These are phyloP conservation scores for Neoniphon sammara DNA, from an alignment of 2,797 vertebrate species.

Conservation along the genomic window DNA sequence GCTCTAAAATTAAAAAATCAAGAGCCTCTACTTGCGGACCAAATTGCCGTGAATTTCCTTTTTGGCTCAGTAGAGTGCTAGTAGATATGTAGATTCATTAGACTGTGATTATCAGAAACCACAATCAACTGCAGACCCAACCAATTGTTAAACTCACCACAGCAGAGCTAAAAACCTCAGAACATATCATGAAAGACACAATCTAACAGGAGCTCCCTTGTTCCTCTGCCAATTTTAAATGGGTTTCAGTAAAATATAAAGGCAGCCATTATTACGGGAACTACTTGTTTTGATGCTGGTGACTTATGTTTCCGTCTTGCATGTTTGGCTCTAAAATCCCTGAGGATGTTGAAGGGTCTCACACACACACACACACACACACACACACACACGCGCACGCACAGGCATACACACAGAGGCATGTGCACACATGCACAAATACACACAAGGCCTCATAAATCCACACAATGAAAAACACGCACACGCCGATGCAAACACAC, in stretches of 20 bases:
- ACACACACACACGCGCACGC: slow-evolving; percentile 26
- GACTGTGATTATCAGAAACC: slow-evolving; percentile 75
- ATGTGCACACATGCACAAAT: slow-evolving; percentile 8
- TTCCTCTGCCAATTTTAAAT: slow-evolving; percentile 79
- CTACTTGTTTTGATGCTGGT: slow-evolving; percentile 74
- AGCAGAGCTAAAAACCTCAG: slow-evolving; percentile 53
- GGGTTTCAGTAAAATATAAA: slow-evolving; percentile 78
- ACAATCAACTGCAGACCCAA: slow-evolving; percentile 68
- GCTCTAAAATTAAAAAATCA: slow-evolving; percentile 57
- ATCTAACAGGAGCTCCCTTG: slow-evolving; percentile 74
- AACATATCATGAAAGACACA: slow-evolving; percentile 71
- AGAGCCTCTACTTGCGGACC: slow-evolving; percentile 34
- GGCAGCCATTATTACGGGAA: slow-evolving; percentile 70
- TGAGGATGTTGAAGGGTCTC: slow-evolving; percentile 31
- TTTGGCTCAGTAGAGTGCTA: slow-evolving; percentile 57
- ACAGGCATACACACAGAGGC: not conserved
- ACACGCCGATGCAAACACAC: not conserved
- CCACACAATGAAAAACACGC: not conserved
- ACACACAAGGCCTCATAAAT: slow-evolving; percentile 20
- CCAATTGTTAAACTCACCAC: slow-evolving; percentile 61
- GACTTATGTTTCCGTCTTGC: slow-evolving; percentile 69
- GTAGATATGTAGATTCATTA: slow-evolving; percentile 76
- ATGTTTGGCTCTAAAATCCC: slow-evolving; percentile 58
- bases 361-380: slow-evolving; percentile 41
- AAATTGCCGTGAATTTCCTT: slow-evolving; percentile 76